These are phyloP conservation scores for Thalassarche chlororhynchos DNA, from an alignment of 2,113 vertebrate species.

Conservation along the genomic window DNA sequence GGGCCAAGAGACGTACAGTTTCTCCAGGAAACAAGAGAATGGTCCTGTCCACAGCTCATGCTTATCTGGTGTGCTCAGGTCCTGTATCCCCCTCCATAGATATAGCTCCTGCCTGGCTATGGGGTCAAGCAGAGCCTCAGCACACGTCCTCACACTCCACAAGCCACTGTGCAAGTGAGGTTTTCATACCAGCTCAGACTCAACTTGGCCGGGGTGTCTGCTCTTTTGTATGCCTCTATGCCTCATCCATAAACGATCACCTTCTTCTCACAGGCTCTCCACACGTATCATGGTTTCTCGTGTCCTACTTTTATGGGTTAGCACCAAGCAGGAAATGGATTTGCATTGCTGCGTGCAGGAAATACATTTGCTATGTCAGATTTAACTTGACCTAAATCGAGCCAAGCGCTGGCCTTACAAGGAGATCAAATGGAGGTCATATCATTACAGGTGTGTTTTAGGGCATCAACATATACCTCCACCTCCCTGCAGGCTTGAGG, in stretches of 20 bases:
- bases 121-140: background rate
- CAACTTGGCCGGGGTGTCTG: background rate
- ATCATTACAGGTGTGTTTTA: background rate
- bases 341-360: background rate
- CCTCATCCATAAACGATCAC: background rate
- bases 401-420: background rate
- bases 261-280: background rate
- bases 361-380: background rate
- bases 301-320: background rate
- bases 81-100: background rate
- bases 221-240: background rate
- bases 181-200: background rate
- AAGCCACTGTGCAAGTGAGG: background rate
- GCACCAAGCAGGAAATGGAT: background rate
- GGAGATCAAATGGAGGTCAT: background rate
- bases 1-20: background rate
- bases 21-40: background rate
- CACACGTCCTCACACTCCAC: too few species aligned
- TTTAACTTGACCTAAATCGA: background rate
- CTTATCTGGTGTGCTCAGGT: background rate
- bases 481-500: background rate
- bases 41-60: background rate
- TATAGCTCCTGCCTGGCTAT: background rate
- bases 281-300: accelerated
- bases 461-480: background rate